Percentiles rank a stretch among this genome's conserved stretches.
These are phyloP conservation scores for Delia radicum DNA, from an alignment of 1,140 invertebrate species.

Conservation along the genomic window DNA sequence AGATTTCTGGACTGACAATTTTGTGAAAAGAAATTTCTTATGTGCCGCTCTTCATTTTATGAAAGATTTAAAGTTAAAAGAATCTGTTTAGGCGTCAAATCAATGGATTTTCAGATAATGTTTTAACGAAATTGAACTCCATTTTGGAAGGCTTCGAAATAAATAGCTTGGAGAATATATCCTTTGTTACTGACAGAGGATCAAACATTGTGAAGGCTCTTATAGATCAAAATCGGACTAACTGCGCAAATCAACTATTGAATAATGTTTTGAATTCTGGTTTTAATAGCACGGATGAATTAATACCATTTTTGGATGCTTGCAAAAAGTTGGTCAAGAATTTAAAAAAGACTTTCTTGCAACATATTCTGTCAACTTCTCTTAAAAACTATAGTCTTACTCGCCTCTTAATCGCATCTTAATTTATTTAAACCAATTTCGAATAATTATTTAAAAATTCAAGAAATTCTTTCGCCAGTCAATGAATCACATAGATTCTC, in stretches of 20 bases:
- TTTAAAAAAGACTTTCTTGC: neutral
- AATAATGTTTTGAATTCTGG: neutral
- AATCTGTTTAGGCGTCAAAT: conserved; percentile 1
- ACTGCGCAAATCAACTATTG: neutral
- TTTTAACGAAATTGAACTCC: neutral
- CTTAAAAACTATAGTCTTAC: neutral
- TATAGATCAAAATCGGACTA: neutral
- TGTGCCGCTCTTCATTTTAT: neutral
- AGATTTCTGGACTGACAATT: conserved; percentile 8
- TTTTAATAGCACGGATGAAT: neutral
- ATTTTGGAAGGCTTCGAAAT: neutral
- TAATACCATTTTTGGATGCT: neutral
- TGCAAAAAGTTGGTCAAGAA: neutral
- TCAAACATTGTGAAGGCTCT: neutral
- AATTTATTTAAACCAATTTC: neutral
- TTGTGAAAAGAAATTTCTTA: neutral
- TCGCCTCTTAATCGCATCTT: neutral
- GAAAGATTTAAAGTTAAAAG: neutral
- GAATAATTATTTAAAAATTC: neutral
- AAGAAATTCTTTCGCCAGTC: neutral
- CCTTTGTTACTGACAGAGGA: neutral
- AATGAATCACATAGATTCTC: neutral
- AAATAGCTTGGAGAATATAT: neutral
- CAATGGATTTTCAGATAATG: neutral
- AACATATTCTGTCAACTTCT: neutral